phyloP scores from a whole-genome alignment of 2,113 vertebrate genomes.

The Stigmatopora argus region DNA sequence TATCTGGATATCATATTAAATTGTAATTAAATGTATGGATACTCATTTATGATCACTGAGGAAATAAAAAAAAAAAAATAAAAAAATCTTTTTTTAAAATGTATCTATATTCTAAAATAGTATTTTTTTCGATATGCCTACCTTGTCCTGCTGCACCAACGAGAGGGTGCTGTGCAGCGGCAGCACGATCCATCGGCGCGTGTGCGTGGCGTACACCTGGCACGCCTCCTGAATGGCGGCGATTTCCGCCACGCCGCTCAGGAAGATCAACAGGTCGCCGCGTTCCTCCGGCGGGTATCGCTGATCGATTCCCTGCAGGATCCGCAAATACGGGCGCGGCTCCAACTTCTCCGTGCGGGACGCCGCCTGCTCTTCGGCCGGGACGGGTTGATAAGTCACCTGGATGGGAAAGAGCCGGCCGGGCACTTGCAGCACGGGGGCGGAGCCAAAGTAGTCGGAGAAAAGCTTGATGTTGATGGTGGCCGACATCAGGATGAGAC shows the following conservation, averaged over 20 bases:
- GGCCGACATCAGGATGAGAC: constrained; percentile 88
- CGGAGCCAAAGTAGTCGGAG: constrained; percentile 73
- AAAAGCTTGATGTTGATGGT: constrained; percentile 91
- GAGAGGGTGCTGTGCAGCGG: constrained; percentile 87
- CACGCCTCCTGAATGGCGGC: constrained; percentile 76
- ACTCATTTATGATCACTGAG: too few relatives aligned
- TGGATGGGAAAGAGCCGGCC: constrained; percentile 84
- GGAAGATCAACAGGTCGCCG: constrained; percentile 85
- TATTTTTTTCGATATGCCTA: constrained; percentile 18
- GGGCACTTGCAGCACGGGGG: constrained; percentile 86
- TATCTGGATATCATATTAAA: too few relatives aligned
- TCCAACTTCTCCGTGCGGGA: constrained; percentile 77
- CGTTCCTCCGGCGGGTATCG: constrained; percentile 83
- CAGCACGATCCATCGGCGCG: constrained; percentile 82
- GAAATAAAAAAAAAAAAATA: too few relatives aligned
- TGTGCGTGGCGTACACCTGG: constrained; percentile 78
- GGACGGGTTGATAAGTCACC: constrained; percentile 85
- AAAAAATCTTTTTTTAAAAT: too few relatives aligned
- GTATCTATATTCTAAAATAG: too few relatives aligned
- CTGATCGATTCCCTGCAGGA: constrained; percentile 85
- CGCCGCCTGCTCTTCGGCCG: constrained; percentile 59
- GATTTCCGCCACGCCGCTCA: constrained; percentile 89
- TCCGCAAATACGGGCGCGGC: constrained; percentile 79
- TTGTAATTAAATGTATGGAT: too few relatives aligned
- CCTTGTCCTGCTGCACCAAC: constrained; percentile 86